A percentile compares a stretch with the other conserved stretches of the same genome.
Evolutionary conservation across 2,113 vertebrate species (phyloP).

Genomic region (Anas platyrhynchos): DNA sequence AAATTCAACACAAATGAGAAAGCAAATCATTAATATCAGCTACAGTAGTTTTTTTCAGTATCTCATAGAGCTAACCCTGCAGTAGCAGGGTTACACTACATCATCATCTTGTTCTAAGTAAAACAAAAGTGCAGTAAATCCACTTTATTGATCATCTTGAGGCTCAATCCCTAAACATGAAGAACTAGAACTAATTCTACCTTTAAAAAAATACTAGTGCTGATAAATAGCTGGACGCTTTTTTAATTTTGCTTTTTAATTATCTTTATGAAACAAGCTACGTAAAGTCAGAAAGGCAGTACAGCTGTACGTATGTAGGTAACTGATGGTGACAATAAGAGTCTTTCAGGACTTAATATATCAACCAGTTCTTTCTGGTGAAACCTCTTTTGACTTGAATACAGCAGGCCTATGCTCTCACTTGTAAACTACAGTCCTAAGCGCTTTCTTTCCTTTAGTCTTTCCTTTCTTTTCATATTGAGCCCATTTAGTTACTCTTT

Average conservation of each 20-base stretch:
- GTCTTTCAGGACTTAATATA: background rate
- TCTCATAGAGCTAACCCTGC: background rate
- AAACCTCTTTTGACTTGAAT: conserved; percentile 11
- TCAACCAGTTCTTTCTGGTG: background rate
- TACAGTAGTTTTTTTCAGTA: background rate
- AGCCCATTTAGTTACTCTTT: background rate
- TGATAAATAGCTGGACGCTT: background rate
- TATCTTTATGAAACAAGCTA: background rate
- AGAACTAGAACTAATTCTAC: background rate
- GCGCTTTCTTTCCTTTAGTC: background rate
- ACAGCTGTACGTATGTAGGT: background rate
- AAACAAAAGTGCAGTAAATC: background rate
- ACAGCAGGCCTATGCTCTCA: background rate
- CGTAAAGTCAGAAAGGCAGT: background rate
- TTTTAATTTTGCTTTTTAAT: background rate
- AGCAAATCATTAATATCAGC: background rate
- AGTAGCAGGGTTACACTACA: background rate
- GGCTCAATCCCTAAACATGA: background rate
- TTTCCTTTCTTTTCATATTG: background rate
- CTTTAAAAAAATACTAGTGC: background rate
- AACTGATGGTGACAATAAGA: background rate
- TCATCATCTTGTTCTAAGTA: background rate
- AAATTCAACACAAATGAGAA: background rate
- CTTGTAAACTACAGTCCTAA: background rate
- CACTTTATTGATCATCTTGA: background rate